Base-by-base conservation (phyloP, 2,888 invertebrate genomes). In the Dynastes tityus region DNA sequence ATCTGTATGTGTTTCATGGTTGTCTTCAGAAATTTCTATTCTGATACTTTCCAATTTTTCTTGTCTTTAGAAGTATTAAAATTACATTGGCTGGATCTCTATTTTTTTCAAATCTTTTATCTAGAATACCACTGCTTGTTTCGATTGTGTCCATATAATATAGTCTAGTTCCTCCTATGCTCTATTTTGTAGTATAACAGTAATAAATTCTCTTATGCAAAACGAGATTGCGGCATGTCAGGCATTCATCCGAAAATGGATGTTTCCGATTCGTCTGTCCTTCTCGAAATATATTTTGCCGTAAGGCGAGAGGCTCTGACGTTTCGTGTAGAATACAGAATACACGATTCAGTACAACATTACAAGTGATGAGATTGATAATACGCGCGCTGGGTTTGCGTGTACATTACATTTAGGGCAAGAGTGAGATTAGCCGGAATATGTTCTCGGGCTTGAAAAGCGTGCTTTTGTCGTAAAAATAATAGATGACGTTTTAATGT, bases 181-280 rank as follows among this genome's bases (percentile, higher is more conserved):
- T 65, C 40, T 40, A 6, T 65, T 65, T 65, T 8, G 32, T 37
- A 29, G 37, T 55, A 71, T 53, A 55, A 37, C n/a, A 68, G 53
- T 1, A 53, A 6, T 32, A 53, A 55, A 71, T 71, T 53, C 70
- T 55, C 53, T 71, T 71, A 71, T 53, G 37, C 55, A 55, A 32
- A 71, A 27, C 32, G 53, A 27, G 13, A 29, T 29, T 22, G 70
- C 27, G 53, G 51, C 32, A 55, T 53, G 65, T 16, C 16, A 53
- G n/a, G 53, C n/a, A 16, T 53, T n/a, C 53, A 53, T 53, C 16
- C n/a, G 53, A 71, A 55, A 71, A 71, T 71, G 29, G 70, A 71
- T 55, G 53, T 71, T 71, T 71, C 70, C 70, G 55, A 71, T 71
- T 71, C 70, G 32, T 40, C 37, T 29, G 32, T 13, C 32, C 32